Base-by-base conservation (phyloP, 1,140 invertebrate genomes). In the Brachionus koreanus region DNA sequence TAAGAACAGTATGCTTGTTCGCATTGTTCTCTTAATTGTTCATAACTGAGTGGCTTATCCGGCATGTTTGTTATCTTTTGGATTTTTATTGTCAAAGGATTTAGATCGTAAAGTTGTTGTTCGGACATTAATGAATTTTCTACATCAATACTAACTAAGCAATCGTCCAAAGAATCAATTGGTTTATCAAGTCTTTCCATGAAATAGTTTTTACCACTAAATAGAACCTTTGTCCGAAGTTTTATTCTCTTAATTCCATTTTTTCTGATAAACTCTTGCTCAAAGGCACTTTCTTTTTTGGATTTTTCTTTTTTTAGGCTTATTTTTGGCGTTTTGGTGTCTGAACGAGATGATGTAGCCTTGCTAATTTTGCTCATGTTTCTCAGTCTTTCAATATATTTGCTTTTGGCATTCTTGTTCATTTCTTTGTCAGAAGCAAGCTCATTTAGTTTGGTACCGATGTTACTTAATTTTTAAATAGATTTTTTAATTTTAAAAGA, bases 21-120 rank as follows among this genome's bases (percentile, higher is more conserved):
- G 84, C 88, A 88, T 84, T 87, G 87, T 82, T 83, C 43, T 76
- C 84, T 85, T 0, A 87, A 85, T 49, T 86, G 84, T 52, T 84
- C 83, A 75, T 85, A 86, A 6, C 83, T 83, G 61, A 88, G 74
- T 19, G 87, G 87, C 23, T 84, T 84, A 7, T 84, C 69, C 13
- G 88, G 88, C 82, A 88, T 83, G 57, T 86, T 85, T 2, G 85
- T 87, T 9, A 84, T 85, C 0, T 85, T 86, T 13, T 85, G 83
- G 7, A 88, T 85, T 33, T 85, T 86, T 13, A 88, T 85, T 12
- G 86, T 85, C 84, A 88, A 84, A 49, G 88, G 88, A 82, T 88
- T 88, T 0, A 88, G 83, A 5, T 85, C 85, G 46, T 77, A 63
- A 57, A 85, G 85, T 69, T 86, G 86, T 65, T 85, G 72, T 1